Conservation (phyloP, 2,113 vertebrate genomes). For the Sylvia atricapilla region DNA sequence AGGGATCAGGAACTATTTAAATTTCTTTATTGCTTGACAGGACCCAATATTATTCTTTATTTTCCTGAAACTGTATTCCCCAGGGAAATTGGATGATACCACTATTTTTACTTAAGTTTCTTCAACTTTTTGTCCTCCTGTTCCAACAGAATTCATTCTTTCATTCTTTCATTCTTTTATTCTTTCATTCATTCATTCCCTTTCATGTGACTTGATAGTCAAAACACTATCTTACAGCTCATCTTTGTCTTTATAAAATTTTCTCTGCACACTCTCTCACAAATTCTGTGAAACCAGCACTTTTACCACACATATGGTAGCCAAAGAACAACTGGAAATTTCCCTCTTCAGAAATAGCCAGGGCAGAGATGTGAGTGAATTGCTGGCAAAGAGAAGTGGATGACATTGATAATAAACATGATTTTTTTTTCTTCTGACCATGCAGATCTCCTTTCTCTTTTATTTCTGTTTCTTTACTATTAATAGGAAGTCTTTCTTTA, state of each 20-base stretch:
- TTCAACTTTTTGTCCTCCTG: not conserved
- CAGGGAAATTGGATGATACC: not conserved
- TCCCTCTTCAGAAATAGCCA: not conserved
- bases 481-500: not conserved
- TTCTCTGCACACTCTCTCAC: not conserved
- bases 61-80: not conserved
- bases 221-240: not conserved
- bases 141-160: not conserved
- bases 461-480: not conserved
- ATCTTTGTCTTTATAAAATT: not conserved
- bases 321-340: not conserved
- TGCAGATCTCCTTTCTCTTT: not conserved
- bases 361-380: not conserved
- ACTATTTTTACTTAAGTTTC: not conserved
- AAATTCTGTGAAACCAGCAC: not conserved
- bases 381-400: not conserved
- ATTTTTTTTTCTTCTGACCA: not conserved
- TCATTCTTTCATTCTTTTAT: not conserved
- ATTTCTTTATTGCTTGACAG: not conserved
- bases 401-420: not conserved
- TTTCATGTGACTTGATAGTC: not conserved
- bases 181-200: not conserved
- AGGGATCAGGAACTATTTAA: not conserved
- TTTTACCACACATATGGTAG: not conserved
- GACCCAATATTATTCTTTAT: not conserved